Evolutionary conservation across 2,888 invertebrate genomes (phyloP).

Genomic region (Philereme transversata): DNA sequence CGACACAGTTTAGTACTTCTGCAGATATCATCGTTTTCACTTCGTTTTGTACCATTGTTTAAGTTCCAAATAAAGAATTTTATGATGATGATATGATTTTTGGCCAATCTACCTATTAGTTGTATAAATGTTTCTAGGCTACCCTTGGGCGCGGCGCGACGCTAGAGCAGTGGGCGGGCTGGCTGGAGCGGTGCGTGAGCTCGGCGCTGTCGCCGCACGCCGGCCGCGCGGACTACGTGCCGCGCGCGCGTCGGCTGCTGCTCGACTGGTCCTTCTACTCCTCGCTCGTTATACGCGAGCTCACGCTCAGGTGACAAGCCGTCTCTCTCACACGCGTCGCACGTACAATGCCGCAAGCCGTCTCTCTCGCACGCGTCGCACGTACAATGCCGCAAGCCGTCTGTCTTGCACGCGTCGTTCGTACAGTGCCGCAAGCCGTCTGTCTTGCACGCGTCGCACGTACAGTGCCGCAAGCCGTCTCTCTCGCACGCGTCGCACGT

Average conservation of each 20-base stretch:
- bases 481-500: no score
- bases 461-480: no score
- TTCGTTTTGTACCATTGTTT: no score
- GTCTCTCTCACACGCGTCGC: neutral
- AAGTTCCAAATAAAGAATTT: no score
- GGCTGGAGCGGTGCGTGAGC: slow-evolving; percentile 97
- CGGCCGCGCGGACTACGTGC: slow-evolving; percentile 91
- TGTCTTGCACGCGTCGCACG: no score
- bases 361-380: slow-evolving; percentile 63
- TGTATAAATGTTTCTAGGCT: slow-evolving; percentile 63
- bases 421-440: no score
- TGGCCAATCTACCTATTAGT: no score
- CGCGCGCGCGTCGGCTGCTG: slow-evolving; percentile 93
- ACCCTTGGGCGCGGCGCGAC: slow-evolving; percentile 96
- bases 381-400: no score
- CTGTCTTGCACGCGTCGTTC: no score
- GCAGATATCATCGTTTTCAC: no score
- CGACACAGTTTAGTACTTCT: no score
- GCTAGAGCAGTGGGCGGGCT: slow-evolving; percentile 98
- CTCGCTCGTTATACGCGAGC: slow-evolving; percentile 98
- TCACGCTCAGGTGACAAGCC: slow-evolving; percentile 87
- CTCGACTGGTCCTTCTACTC: slow-evolving; percentile 99
- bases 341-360: slow-evolving; percentile 54
- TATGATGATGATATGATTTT: no score
- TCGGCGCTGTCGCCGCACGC: slow-evolving; percentile 95